Conservation (phyloP, 2,888 invertebrate genomes). For the Ochropleura leucogaster region DNA sequence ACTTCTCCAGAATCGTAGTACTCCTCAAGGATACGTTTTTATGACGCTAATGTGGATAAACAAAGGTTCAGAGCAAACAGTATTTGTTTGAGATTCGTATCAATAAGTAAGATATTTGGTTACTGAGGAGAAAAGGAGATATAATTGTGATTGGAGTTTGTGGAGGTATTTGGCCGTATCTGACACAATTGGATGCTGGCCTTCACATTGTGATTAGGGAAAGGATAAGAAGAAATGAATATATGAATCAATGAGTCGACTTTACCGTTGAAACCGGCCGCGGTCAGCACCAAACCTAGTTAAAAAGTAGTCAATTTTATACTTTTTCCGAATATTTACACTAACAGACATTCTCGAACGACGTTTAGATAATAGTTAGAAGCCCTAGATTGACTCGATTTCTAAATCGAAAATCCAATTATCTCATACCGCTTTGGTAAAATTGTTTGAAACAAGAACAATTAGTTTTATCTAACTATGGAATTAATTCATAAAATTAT, state of each 20-base stretch:
- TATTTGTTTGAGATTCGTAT: conserved; percentile 49
- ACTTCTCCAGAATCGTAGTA: conserved; percentile 16
- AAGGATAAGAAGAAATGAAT: not conserved
- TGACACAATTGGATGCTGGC: conserved; percentile 4
- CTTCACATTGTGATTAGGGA: not conserved
- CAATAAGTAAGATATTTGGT: conserved; percentile 53
- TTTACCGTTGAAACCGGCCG: not conserved
- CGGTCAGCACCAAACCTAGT: not conserved
- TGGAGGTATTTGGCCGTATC: not conserved
- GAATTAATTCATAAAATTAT: no score
- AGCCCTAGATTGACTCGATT: no score
- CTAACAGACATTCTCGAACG: no score
- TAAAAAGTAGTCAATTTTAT: no score
- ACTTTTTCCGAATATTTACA: no score
- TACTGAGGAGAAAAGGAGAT: conserved; percentile 43
- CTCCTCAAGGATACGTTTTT: conserved; percentile 59
- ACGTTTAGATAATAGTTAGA: no score
- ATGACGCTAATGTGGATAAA: conserved; percentile 64
- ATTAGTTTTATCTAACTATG: no score
- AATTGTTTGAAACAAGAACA: no score
- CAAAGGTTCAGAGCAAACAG: conserved; percentile 57
- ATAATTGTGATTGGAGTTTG: conserved; percentile 1
- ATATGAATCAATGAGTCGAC: not conserved
- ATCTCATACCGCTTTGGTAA: no score
- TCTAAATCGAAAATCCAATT: no score